Base-by-base conservation (phyloP, 2,888 invertebrate genomes). In the Heliothis peltigera region DNA sequence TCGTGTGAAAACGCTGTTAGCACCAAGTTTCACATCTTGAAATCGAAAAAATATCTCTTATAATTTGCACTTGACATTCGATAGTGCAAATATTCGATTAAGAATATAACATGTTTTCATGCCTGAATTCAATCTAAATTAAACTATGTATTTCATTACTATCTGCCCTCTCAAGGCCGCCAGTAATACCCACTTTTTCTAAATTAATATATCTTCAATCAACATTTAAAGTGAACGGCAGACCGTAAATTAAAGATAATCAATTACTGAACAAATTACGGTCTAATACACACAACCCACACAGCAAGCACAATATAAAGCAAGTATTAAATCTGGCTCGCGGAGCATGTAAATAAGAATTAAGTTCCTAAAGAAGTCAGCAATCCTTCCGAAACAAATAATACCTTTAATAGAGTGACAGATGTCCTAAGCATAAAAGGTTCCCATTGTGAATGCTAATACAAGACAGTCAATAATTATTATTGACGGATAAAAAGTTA, bases 211-310 rank as follows among this genome's bases (percentile, higher is more conserved):
- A 56, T 55, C 0, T 67, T 64, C 54, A 68, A 70, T 65, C 8
- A 70, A 57, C 52, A 46, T 58, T 64, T 74, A 65, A 77, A 80
- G 81, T 75, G 78, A 80, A 68, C 70, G 70, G 63, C 63, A 62
- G 42, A 64, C 46, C 52, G 61, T 66, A 49, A 80, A 63, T 49
- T 58, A 42, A 44, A 65, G 48, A 70, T 74, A 64, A 80, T 78
- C 61, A 74, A 65, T 70, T 59, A 70, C 56, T 57, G 42, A 75
- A 59, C 61, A 56, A 64, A 62, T 65, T 55, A 66, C 59, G 59
- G 52, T 75, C 63, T 65, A 60, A 44, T 68, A 44, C 48, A 17
- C 44, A 48, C 22, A 32, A 12, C 32, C 12, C 12, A 32, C 12
- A n/a, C n/a, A n/a, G n/a, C n/a, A n/a, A n/a, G n/a, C n/a, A n/a